These are phyloP conservation scores for Hydrolagus affinis DNA, from an alignment of 2,113 vertebrate genomes.

Conservation along the genomic window DNA sequence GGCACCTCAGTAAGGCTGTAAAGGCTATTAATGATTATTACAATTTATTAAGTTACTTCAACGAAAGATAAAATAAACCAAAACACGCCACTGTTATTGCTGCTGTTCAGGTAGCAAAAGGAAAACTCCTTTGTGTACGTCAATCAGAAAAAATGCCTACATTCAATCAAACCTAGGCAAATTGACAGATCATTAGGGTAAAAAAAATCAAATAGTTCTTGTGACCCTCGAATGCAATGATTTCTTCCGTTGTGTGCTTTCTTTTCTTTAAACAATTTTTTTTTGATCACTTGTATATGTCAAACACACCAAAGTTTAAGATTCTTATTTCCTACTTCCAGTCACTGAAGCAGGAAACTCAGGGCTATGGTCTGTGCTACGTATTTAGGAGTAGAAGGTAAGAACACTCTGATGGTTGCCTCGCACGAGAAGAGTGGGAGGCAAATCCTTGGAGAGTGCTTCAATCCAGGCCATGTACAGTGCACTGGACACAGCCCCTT, in stretches of 20 bases:
- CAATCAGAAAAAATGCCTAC: slow-evolving; percentile 38
- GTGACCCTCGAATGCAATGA: slow-evolving; percentile 50
- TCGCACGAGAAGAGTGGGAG: slow-evolving; percentile 84
- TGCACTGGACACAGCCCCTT: slow-evolving; percentile 84
- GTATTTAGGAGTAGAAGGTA: slow-evolving; percentile 89
- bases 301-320: slow-evolving; percentile 43
- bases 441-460: slow-evolving; percentile 81
- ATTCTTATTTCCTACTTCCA: slow-evolving; percentile 33
- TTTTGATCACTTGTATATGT: slow-evolving; percentile 50
- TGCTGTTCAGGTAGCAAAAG: slow-evolving; percentile 73
- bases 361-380: slow-evolving; percentile 35
- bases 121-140: slow-evolving; percentile 57
- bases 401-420: slow-evolving; percentile 98
- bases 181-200: slow-evolving; percentile 23
- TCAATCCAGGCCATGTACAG: slow-evolving; percentile 97
- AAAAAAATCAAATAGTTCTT: slow-evolving; percentile 54
- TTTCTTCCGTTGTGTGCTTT: slow-evolving; percentile 63
- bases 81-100: slow-evolving; percentile 68
- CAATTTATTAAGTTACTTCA: slow-evolving; percentile 60
- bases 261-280: slow-evolving; percentile 32
- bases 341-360: slow-evolving; percentile 53
- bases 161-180: slow-evolving; percentile 29
- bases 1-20: slow-evolving; percentile 91
- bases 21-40: slow-evolving; percentile 75
- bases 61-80: slow-evolving; percentile 60